Conservation (phyloP, 2,113 vertebrate genomes). For the Triplophysa siluroides region DNA sequence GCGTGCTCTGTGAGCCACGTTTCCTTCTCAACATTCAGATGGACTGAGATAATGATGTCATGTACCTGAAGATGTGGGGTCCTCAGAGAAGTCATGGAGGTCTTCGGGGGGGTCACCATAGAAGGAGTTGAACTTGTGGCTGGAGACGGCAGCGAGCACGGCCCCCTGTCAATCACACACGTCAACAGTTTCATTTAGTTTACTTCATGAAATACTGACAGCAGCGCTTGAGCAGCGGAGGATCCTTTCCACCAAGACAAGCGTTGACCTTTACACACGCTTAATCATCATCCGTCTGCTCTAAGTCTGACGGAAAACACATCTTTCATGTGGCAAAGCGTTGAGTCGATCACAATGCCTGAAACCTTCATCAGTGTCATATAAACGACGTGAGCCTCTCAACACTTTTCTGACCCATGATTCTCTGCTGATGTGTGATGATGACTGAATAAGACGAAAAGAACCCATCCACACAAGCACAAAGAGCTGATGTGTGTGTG, state of each 20-base stretch:
- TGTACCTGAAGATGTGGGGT: slow-evolving; percentile 96
- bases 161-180: slow-evolving; percentile 80
- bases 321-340: slow-evolving; percentile 17
- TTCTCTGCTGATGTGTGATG: too few relatives aligned
- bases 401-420: too few relatives aligned
- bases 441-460: too few relatives aligned
- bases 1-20: too few relatives aligned
- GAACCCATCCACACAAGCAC: too few relatives aligned
- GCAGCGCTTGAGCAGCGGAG: too few relatives aligned
- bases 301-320: not conserved
- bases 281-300: not conserved
- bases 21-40: not conserved
- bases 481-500: too few relatives aligned
- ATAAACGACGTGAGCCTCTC: not conserved
- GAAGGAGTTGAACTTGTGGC: slow-evolving; percentile 98
- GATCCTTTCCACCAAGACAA: not conserved
- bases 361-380: not conserved
- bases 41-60: not conserved
- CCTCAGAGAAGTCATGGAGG: slow-evolving; percentile 93
- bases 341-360: not conserved
- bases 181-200: not conserved
- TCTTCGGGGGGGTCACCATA: slow-evolving; percentile 97
- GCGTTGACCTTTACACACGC: slow-evolving; percentile 22
- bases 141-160: slow-evolving; percentile 96
- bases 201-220: not conserved